These are phyloP conservation scores for Oikopleura dioica DNA, from an alignment of 23 tunicate species.

Conservation along the genomic window DNA sequence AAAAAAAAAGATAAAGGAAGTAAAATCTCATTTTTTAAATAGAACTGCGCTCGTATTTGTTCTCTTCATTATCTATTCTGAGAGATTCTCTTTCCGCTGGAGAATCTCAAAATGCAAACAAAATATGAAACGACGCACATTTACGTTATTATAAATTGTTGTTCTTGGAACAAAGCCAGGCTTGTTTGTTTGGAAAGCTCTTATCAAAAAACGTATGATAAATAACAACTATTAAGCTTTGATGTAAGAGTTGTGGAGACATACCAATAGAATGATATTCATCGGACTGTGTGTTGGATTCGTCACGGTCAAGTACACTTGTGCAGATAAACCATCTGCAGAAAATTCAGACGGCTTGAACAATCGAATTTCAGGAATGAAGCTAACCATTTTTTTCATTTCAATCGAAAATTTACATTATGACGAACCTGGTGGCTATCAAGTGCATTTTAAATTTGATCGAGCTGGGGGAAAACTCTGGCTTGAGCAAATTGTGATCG, in stretches of 20 bases:
- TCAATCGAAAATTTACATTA: background rate
- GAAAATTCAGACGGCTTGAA: background rate
- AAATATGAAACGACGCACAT: no score
- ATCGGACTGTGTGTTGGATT: background rate
- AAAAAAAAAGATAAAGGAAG: no score
- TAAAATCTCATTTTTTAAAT: no score
- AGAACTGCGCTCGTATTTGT: no score
- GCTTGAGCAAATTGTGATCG: conserved; percentile 74
- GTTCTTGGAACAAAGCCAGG: no score
- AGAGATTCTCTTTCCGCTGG: no score
- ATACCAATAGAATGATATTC: background rate
- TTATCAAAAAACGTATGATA: background rate
- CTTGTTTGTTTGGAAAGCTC: background rate
- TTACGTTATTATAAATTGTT: no score
- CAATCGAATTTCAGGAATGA: background rate
- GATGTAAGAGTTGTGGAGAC: no score
- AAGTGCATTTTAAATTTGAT: conserved; percentile 74
- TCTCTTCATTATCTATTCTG: no score
- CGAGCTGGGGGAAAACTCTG: conserved; percentile 66
- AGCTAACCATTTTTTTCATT: background rate
- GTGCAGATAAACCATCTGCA: background rate
- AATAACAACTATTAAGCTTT: no score
- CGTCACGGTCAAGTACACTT: background rate
- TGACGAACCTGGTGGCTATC: conserved; percentile 19
- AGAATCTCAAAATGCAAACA: no score